Evolutionary conservation across 2,888 invertebrate genomes (phyloP), one percentile per base, ranked within the genome.

Genomic region (Palloptera scutellata): DNA sequence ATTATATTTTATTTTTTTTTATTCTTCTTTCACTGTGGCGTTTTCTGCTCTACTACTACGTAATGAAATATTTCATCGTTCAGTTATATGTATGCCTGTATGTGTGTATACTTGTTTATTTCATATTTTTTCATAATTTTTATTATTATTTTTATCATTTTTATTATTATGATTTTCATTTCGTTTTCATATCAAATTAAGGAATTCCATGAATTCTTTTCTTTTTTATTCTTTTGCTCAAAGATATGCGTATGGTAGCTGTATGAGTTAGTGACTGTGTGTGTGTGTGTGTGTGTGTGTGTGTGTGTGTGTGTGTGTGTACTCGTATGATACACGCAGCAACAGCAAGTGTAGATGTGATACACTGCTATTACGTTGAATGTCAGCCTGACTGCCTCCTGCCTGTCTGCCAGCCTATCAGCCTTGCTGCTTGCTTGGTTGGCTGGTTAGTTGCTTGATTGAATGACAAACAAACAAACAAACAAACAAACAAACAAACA

Each of bases 161-260:
- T 30, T 30, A 30, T 58, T 58, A 41, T 63, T 61, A 65, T 67
- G 60, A 69, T 71, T 71, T 71, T 69, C 71, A 71, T 71, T 69
- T 71, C 69, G 69, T 42, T 67, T 71, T 71, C 67, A 62, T 68
- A 67, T 71, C 67, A 71, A 69, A 71, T 71, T 71, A 71, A 71
- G 69, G 71, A 71, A 71, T 71, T 71, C 71, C 71, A 48, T 61
- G 71, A 69, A 71, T 71, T 71, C 30, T 68, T 64, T 68, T 45
- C 62, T 53, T 66, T 70, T 67, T 67, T 63, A 62, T 67, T 67
- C 67, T 62, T 66, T 30, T 12, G 53, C 43, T 30, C 45, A 48
- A 55, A 61, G 54, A 61, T 61, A 45, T 54, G 54, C 60, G n/a
- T 10, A 60, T 60, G 60, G n/a, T n/a, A n/a, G n/a, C n/a, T n/a